Percentiles rank a stretch among this genome's conserved stretches.
These are phyloP conservation scores for Holacanthus passer DNA, from an alignment of 2,113 vertebrate species.

Conservation along the genomic window DNA sequence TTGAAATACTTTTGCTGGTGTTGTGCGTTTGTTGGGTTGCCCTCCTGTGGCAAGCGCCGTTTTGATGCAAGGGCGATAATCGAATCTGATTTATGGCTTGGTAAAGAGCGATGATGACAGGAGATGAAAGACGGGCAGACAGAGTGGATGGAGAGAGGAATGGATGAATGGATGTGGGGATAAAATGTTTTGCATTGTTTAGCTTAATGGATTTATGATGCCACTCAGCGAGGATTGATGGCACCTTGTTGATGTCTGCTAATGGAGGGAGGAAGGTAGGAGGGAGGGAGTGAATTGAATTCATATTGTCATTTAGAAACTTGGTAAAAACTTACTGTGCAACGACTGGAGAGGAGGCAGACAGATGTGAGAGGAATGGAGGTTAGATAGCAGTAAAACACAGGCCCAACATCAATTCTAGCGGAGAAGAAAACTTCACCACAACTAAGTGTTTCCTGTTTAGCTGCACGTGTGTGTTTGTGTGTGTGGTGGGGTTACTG, in stretches of 20 bases:
- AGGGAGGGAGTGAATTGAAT: background rate
- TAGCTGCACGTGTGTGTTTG: background rate
- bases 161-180: background rate
- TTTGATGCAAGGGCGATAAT: slow-evolving; percentile 26
- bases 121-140: slow-evolving; percentile 10
- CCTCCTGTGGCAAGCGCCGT: slow-evolving; percentile 13
- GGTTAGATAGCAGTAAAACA: no score
- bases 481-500: no score
- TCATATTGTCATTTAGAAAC: background rate
- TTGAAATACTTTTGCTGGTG: slow-evolving; percentile 7
- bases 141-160: background rate
- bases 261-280: slow-evolving; percentile 19
- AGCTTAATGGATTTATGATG: slow-evolving; percentile 43
- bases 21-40: background rate
- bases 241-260: slow-evolving; percentile 15
- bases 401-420: background rate
- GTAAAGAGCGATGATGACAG: slow-evolving; percentile 32
- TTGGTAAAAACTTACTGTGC: background rate
- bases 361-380: background rate
- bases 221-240: slow-evolving; percentile 9
- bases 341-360: background rate
- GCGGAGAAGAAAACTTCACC: background rate
- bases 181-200: slow-evolving; percentile 37
- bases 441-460: background rate
- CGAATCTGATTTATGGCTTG: slow-evolving; percentile 20